Conservation (phyloP, 1,140 invertebrate species). For the Leptinotarsa undecemlineata region DNA sequence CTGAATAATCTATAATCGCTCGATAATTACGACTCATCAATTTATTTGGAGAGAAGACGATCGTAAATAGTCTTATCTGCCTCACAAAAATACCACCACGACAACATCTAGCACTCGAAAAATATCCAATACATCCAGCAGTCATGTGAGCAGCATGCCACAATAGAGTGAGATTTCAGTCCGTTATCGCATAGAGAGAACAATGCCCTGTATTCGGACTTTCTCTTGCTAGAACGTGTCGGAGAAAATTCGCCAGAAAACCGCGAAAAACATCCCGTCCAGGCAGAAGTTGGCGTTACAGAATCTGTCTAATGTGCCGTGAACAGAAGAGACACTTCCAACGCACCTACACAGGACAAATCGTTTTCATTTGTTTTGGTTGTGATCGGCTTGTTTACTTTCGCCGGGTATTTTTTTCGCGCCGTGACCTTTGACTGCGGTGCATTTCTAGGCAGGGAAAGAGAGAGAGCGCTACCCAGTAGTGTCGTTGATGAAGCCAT, state of each 20-base stretch:
- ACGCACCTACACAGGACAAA: too few species aligned
- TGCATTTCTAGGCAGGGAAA: slow-evolving; percentile 8
- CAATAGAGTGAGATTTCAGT: slow-evolving; percentile 30
- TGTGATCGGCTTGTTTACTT: neutral
- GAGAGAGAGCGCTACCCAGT: neutral
- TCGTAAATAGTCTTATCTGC: slow-evolving; percentile 11
- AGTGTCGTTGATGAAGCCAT: slow-evolving; percentile 22
- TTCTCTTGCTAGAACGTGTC: neutral
- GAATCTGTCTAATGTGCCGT: too few species aligned
- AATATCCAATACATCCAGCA: slow-evolving; percentile 12
- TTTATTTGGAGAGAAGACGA: neutral
- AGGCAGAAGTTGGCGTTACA: too few species aligned
- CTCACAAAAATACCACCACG: neutral
- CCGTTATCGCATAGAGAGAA: neutral
- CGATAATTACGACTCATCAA: neutral
- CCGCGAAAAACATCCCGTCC: too few species aligned
- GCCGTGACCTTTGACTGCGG: slow-evolving; percentile 6
- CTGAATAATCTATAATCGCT: neutral
- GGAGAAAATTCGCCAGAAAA: too few species aligned
- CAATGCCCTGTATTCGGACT: neutral
- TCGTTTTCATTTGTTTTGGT: neutral
- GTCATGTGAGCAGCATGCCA: slow-evolving; percentile 32
- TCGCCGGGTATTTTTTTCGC: neutral
- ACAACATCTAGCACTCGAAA: neutral
- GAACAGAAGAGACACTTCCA: too few species aligned